Base-by-base conservation (phyloP, 1,140 invertebrate species). In the Oreohelix idahoensis region DNA sequence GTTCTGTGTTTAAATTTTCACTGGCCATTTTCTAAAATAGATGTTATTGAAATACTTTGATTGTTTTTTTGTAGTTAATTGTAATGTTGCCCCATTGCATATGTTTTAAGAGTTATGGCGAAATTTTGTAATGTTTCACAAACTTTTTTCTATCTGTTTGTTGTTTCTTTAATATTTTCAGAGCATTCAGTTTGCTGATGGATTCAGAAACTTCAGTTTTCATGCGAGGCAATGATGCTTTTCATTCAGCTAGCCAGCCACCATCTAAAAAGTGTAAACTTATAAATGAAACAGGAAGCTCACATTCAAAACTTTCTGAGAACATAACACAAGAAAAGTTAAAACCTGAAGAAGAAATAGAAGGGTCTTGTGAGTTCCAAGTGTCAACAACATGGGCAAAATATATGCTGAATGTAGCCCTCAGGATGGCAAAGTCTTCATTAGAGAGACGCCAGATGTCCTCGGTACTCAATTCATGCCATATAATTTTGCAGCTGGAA, bases 381-480 rank as follows among this genome's bases (percentile, higher is more conserved):
- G 38, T 73, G 23, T 42, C 71, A 26, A 29, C 4, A 39, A 39
- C 38, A 32, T 79, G 77, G 77, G 20, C 53, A 38, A 66, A 71
- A 32, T 45, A 49, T 4, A 13, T 81, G n/a, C 13, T 71, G 5
- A 38, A 42, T 20, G 10, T 51, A 45, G 63, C 79, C 32, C 32
- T 81, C 5, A 81, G 66, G 29, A 81, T 81, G 39, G 79, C 63
- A 35, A 70, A 81, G 39, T 29, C 32, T 1, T 70, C 63, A 32
- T 70, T 42, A n/a, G 29, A 71, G 45, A 70, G 79, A 45, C 63
- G 32, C 10, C 63, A 51, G 32, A 35, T 70, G 11, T 35, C 42
- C 1, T 81, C 79, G 2, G 79, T 49, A 23, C 63, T 70, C 15
- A 81, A 71, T 49, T 35, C 39, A 2, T 81, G 79, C 79, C 10